Evolutionary conservation across 2,113 vertebrate genomes (phyloP), one percentile per base, ranked within the genome.

Genomic region (Corynorhinus townsendii): DNA sequence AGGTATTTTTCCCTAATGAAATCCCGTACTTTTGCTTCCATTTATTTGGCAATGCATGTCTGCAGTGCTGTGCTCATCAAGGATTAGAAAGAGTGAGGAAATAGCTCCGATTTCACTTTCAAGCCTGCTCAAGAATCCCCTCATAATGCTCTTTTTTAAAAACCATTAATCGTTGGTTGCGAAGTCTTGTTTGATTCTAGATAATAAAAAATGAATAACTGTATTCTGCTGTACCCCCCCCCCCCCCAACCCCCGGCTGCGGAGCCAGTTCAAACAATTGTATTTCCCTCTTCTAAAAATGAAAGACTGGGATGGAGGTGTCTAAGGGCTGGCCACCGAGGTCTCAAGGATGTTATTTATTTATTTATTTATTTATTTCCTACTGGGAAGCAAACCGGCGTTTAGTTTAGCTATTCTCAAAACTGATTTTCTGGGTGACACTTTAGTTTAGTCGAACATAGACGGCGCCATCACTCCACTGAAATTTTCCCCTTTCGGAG

Each of bases 401-500:
- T 95, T 97, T 97, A 98, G 97, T 98, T 98, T 96, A 98, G 98
- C 97, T 97, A 96, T 97, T 96, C 98, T 98, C 97, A 89, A 97
- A 98, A 97, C 98, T 97, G 98, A 97, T 98, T 97, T 97, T 97
- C 98, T 97, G 95, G 97, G 96, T 98, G 98, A 98, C 98, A 98
- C 97, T 98, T 97, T 97, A 98, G 98, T 98, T 98, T 94, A 97
- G 96, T 97, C 84, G 97, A 98, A 98, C 98, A 98, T 98, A 99
- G 98, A 98, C 98, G 98, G 98, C 98, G 98, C 98, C 98, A 98
- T 98, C 98, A 98, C 98, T 98, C 98, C 98, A 98, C 98, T 95
- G 97, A 98, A 49, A 92, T 90, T 90, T 91, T 97, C 92, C 96
- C 96, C 97, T 96, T 16, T 69, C 91, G 95, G 97, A 98, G 97